Conservation (phyloP, 2,113 vertebrate species). For the Nanorana parkeri region DNA sequence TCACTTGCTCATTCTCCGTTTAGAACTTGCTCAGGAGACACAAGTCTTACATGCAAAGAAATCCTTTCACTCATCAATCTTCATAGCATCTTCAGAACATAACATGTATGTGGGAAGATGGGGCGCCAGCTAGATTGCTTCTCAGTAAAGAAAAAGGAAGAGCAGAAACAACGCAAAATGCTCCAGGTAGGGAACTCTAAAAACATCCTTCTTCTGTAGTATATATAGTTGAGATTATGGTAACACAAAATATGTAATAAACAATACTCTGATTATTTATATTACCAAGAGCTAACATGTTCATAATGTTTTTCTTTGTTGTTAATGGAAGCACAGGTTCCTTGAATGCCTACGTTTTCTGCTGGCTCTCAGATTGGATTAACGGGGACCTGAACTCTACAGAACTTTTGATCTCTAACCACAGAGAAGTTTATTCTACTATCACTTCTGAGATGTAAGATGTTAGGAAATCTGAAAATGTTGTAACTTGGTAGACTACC, state of each 20-base stretch:
- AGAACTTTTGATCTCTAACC: no score
- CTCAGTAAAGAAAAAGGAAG: not conserved
- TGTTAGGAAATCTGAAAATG: no score
- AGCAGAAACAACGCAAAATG: not conserved
- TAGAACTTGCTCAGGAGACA: not conserved
- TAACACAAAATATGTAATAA: not conserved
- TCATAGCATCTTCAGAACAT: not conserved
- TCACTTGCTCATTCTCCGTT: slow-evolving; percentile 9
- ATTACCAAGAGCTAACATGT: no score
- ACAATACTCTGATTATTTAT: no score
- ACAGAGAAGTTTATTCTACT: no score
- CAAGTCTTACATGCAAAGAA: not conserved
- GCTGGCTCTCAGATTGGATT: no score
- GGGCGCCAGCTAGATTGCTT: not conserved
- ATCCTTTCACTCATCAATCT: slow-evolving; percentile 32
- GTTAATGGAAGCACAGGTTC: no score
- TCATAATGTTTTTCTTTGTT: no score
- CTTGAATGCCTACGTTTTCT: no score
- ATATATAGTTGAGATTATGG: not conserved
- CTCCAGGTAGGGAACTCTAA: not conserved
- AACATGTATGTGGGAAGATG: not conserved
- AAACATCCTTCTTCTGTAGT: not conserved
- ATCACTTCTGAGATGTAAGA: no score
- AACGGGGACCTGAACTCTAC: no score
- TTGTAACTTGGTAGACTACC: no score